These are phyloP conservation scores for Drosophila robusta DNA, from an alignment of 2,888 invertebrate species.

Conservation along the genomic window DNA sequence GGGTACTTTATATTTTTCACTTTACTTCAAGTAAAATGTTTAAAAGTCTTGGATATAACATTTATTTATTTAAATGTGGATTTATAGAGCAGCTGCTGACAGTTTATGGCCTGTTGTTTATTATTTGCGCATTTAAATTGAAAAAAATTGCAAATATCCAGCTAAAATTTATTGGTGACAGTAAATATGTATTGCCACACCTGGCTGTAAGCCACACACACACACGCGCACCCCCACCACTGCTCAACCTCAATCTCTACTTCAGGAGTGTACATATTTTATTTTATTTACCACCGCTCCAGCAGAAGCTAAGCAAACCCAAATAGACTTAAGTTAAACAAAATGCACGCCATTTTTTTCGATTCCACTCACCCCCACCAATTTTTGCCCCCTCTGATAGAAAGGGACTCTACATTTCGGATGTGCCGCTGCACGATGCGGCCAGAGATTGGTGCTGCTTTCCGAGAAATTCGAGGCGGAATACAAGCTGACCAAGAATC, in stretches of 20 bases:
- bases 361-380: not conserved
- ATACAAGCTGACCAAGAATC: conserved; percentile 96
- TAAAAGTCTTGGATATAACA: conserved; percentile 5
- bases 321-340: conserved; percentile 60
- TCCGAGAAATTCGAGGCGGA: conserved; percentile 99
- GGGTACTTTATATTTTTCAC: not conserved
- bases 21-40: not conserved
- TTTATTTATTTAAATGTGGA: conserved; percentile 21
- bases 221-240: not conserved
- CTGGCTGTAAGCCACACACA: conserved; percentile 24
- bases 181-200: conserved; percentile 60
- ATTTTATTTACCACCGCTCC: conserved; percentile 27
- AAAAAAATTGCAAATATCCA: conserved; percentile 63
- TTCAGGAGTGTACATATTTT: conserved; percentile 31
- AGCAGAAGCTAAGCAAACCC: conserved; percentile 50
- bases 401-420: conserved; percentile 95
- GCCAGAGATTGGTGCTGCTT: conserved; percentile 97
- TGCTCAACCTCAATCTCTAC: not conserved
- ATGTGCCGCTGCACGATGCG: conserved; percentile 97
- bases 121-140: conserved; percentile 63
- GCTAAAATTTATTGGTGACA: conserved; percentile 73
- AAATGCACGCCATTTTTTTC: conserved; percentile 59
- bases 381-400: conserved; percentile 85
- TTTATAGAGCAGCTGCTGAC: conserved; percentile 38
- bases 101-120: conserved; percentile 42